Percentiles rank a stretch among this genome's conserved stretches.
Evolutionary conservation across 2,113 vertebrate genomes (phyloP).

Genomic region (Hyaena hyaena): DNA sequence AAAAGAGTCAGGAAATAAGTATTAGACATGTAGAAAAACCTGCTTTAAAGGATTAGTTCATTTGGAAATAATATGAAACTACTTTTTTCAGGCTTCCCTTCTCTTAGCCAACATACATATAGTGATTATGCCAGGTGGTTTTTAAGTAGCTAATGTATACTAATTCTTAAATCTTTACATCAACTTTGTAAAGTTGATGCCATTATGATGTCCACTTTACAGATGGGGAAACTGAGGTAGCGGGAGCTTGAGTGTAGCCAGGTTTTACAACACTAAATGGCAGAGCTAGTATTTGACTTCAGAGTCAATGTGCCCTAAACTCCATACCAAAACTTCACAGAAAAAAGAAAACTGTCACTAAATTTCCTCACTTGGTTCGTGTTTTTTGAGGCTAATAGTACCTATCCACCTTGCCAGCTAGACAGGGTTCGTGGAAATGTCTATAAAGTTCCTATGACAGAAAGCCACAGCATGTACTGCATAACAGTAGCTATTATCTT

Average conservation of each 20-base stretch:
- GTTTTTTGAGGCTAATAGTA: background rate
- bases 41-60: conserved; percentile 70
- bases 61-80: conserved; percentile 65
- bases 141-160: conserved; percentile 39
- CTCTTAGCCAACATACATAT: background rate
- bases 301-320: background rate
- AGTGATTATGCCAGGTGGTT: background rate
- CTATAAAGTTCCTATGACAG: background rate
- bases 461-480: background rate
- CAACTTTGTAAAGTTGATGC: conserved; percentile 2
- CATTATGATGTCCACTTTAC: background rate
- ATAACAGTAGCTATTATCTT: background rate
- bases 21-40: conserved; percentile 42
- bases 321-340: background rate
- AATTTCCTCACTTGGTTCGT: background rate
- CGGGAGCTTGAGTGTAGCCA: background rate
- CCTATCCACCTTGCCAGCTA: background rate
- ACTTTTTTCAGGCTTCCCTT: background rate
- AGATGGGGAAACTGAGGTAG: conserved; percentile 27
- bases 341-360: background rate
- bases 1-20: conserved; percentile 61
- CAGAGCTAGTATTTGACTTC: background rate
- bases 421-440: background rate
- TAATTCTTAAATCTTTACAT: background rate
- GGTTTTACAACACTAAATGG: background rate